Base-by-base conservation (phyloP, 2,113 vertebrate species). In the Orcinus orca region DNA sequence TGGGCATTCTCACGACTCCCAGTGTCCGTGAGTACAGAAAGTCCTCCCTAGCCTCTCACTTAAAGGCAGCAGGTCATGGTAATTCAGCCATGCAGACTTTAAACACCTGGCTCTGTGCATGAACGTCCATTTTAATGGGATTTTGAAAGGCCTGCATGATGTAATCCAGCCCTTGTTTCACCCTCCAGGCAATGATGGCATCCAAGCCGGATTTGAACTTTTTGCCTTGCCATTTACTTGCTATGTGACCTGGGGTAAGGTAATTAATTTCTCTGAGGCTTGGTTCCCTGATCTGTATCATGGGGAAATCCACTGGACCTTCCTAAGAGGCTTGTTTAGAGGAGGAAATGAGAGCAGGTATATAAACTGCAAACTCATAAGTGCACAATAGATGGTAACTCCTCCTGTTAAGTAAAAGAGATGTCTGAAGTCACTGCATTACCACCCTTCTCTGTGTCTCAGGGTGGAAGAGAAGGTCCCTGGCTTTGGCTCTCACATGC, bases 1-100 rank as follows among this genome's bases (percentile, higher is more conserved):
- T 93, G 67, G 73, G 8, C 65, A 55, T 88, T 86, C 79, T 96
- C 13, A 18, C 47, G 88, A 79, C 71, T 84, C 62, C 3, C 11
- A 17, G 53, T 21, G 21, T 71, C 63, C 17, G 3, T 26, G 62
- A 82, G 81, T 63, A 62, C 62, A 82, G 88, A 77, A 80, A 76
- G 50, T 12, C 76, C 1, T 8, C 9, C 38, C 21, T 12, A 12
- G 31, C 38, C 90, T 67, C 8, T 63, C 33, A 11, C 3, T 10
- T 25, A 89, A 73, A 79, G 74, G 73, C 26, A 65, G 63, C 44
- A n/a, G 53, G 50, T 41, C 10, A 1, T 8, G 15, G 9, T 68
- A 71, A 73, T 67, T 92, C 38, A 71, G 53, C 58, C 31, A 13
- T 0, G 0, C 15, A 26, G 87, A 62, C 29, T 38, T 55, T 58